These are phyloP conservation scores for Protula sp. DNA, from an alignment of 2,888 invertebrate species.

Conservation along the genomic window DNA sequence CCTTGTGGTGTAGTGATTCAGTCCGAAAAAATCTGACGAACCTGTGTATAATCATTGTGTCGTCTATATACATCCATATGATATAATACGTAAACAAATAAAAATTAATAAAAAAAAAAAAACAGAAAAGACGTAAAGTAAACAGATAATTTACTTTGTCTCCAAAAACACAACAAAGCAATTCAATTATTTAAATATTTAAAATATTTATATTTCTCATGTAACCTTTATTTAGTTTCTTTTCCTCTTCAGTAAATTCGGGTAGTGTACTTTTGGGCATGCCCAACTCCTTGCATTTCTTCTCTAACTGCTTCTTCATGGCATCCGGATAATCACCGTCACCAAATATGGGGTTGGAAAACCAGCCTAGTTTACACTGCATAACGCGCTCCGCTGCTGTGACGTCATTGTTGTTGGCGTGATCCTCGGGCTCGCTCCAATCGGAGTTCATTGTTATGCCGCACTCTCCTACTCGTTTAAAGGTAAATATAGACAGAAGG, in stretches of 20 bases:
- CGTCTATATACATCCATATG: no score
- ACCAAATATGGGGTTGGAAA: constrained; percentile 41
- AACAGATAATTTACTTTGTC: no score
- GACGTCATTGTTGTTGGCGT: constrained; percentile 7
- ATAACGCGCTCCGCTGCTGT: constrained; percentile 16
- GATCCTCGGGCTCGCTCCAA: constrained; percentile 24
- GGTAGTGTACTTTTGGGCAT: constrained; percentile 36
- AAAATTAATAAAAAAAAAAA: no score
- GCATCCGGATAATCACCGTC: constrained; percentile 32
- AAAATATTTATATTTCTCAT: no score
- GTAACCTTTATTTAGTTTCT: constrained; percentile 30
- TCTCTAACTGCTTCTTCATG: constrained; percentile 12
- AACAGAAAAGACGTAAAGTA: no score
- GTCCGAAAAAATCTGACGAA: constrained; percentile 68
- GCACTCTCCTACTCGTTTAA: constrained; percentile 19
- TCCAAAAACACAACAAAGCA: no score
- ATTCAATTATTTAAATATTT: no score
- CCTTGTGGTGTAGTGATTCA: constrained; percentile 66
- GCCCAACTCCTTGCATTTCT: constrained; percentile 11
- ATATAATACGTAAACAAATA: no score
- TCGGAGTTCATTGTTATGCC: constrained; percentile 23
- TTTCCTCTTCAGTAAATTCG: constrained; percentile 42
- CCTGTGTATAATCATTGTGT: no score
- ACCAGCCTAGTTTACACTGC: constrained; percentile 37
- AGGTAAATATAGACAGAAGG: no score